These are phyloP conservation scores for Phalacrocorax pelagicus DNA, from an alignment of 2,113 vertebrate species.

Conservation along the genomic window DNA sequence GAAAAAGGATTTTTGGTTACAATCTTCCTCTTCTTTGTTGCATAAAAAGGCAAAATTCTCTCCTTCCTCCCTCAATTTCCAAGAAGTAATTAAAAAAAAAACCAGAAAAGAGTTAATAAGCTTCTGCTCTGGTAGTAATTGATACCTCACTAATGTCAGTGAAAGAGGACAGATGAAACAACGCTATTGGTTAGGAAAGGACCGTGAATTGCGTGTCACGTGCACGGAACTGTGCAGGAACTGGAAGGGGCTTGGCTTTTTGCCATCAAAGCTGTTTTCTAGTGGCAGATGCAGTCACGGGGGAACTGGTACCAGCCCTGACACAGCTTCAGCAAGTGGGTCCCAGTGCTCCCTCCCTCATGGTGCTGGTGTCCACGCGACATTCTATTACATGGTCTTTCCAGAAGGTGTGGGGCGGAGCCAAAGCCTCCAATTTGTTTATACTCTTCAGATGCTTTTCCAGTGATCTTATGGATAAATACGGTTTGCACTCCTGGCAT, in stretches of 20 bases:
- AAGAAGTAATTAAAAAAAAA: not conserved
- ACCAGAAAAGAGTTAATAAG: not conserved
- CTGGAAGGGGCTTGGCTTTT: not conserved
- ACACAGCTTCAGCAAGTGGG: not conserved
- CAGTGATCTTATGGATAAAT: not conserved
- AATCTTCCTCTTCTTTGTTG: not conserved
- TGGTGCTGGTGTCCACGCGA: accelerated
- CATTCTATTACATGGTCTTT: not conserved
- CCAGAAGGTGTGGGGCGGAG: not conserved
- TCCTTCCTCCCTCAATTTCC: not conserved
- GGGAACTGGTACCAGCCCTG: not conserved
- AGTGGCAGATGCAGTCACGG: not conserved
- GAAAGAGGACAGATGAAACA: not conserved
- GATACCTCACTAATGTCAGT: not conserved
- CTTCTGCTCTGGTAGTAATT: not conserved
- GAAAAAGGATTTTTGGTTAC: not conserved
- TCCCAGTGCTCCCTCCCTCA: not conserved
- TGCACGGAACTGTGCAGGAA: not conserved
- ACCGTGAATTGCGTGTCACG: accelerated
- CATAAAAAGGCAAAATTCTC: not conserved
- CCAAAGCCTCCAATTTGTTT: not conserved
- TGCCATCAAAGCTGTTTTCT: not conserved
- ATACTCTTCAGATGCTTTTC: not conserved
- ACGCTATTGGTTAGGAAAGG: not conserved
- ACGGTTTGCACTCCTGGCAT: not conserved